Evolutionary conservation across 2,888 invertebrate species (phyloP).

Genomic region (Diarsia mendica): DNA sequence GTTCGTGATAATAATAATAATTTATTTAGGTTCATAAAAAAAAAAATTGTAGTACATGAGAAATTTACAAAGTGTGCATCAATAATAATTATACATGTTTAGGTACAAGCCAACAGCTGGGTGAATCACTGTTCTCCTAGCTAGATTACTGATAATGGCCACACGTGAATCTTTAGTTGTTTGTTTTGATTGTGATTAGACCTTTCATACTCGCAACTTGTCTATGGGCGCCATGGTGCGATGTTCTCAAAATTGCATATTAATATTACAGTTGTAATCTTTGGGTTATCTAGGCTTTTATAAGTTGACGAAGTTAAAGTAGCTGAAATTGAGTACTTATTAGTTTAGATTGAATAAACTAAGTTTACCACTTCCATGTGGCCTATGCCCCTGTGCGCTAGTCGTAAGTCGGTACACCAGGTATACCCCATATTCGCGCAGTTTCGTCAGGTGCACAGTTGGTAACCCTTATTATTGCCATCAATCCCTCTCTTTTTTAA

Average conservation of each 20-base stretch:
- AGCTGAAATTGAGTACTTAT: background rate
- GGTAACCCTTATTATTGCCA: background rate
- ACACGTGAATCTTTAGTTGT: conserved; percentile 22
- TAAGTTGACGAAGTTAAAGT: background rate
- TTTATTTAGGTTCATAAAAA: too few species aligned
- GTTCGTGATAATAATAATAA: too few species aligned
- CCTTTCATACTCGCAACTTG: background rate
- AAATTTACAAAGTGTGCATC: too few species aligned
- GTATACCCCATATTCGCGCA: background rate
- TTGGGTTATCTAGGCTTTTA: background rate
- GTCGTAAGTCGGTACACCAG: background rate
- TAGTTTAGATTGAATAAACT: background rate
- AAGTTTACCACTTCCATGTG: background rate
- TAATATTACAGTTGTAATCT: background rate
- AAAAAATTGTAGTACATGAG: too few species aligned
- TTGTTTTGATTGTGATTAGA: conserved; percentile 3
- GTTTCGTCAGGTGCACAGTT: background rate
- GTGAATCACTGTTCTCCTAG: too few species aligned
- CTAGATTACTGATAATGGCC: conserved; percentile 25
- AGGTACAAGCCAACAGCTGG: too few species aligned
- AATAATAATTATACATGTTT: too few species aligned
- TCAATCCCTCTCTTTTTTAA: background rate
- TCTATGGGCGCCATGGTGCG: background rate
- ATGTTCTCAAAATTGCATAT: background rate
- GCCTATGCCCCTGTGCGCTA: background rate